Conservation (phyloP, 2,888 invertebrate genomes). For the Parasteatoda lunata region DNA sequence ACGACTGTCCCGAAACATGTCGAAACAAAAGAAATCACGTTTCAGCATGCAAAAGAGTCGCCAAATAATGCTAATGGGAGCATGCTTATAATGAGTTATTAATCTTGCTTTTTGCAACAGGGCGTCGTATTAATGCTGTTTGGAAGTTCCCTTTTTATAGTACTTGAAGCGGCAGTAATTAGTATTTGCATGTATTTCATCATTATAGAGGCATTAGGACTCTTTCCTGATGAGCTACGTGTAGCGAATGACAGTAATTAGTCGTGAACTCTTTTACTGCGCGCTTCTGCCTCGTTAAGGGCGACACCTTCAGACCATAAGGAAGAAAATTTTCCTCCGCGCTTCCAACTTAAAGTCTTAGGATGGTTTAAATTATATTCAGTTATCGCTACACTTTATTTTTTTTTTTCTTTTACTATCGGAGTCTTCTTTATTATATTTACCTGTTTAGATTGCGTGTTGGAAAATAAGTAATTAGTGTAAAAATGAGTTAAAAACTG, state of each 20-base stretch:
- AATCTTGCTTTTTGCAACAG: constrained; percentile 34
- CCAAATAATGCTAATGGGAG: constrained; percentile 34
- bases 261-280: constrained; percentile 18
- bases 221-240: constrained; percentile 16
- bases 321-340: constrained; percentile 17
- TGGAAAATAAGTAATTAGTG: neutral
- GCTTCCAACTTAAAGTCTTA: neutral
- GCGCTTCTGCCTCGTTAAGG: constrained; percentile 9
- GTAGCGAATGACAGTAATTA: constrained; percentile 43
- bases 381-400: neutral
- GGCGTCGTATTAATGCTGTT: constrained; percentile 30
- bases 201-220: constrained; percentile 11
- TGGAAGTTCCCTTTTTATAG: constrained; percentile 17
- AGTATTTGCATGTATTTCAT: constrained; percentile 46
- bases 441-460: neutral
- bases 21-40: neutral
- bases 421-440: neutral
- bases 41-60: neutral
- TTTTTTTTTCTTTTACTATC: neutral
- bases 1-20: neutral
- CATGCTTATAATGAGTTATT: constrained; percentile 34
- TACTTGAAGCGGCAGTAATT: constrained; percentile 16
- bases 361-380: neutral
- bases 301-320: constrained; percentile 17
- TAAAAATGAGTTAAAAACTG: neutral